Percentiles rank a stretch among this genome's conserved stretches.
Evolutionary conservation across 37 sponge, comb jelly and placozoan species (phyloP).

Genomic region (Spongilla lacustris): DNA sequence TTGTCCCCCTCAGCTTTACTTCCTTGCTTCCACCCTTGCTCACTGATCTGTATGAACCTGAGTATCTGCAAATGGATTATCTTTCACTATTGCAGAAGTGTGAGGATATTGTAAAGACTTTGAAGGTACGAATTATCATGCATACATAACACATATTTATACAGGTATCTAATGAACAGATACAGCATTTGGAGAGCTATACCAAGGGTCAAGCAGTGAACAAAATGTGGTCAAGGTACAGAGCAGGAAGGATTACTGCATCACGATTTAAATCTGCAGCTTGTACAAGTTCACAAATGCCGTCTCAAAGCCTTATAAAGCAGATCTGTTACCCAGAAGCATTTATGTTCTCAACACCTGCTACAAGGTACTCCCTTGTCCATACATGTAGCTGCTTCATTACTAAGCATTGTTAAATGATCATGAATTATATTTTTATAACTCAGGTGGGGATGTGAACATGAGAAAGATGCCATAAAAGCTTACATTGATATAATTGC

Average conservation of each 20-base stretch:
- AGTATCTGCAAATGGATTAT: not conserved
- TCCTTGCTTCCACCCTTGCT: constrained; percentile 9
- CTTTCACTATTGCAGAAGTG: constrained; percentile 28
- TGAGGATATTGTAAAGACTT: constrained; percentile 21
- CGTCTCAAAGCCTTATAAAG: constrained; percentile 42
- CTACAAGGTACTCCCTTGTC: not conserved
- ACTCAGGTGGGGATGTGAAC: constrained; percentile 56
- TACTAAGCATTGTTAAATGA: not conserved
- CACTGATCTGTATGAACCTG: constrained; percentile 32
- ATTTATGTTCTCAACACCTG: constrained; percentile 12
- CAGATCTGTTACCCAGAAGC: constrained; percentile 45
- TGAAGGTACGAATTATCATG: constrained; percentile 19
- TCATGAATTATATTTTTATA: not conserved
- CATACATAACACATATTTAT: not conserved
- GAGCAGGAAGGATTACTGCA: constrained; percentile 54
- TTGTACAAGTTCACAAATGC: constrained; percentile 24
- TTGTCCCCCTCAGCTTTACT: constrained; percentile 2
- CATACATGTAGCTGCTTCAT: not conserved
- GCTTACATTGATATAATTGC: constrained; percentile 11
- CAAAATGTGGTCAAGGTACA: constrained; percentile 26
- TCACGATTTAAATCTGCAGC: constrained; percentile 42
- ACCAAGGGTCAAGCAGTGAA: constrained; percentile 22
- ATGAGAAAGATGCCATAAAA: constrained; percentile 41
- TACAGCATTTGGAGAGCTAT: constrained; percentile 7
- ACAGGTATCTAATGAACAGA: constrained; percentile 17